phyloP scores from a whole-genome alignment of 2,888 invertebrate genomes.

The Andrena flavipes region DNA sequence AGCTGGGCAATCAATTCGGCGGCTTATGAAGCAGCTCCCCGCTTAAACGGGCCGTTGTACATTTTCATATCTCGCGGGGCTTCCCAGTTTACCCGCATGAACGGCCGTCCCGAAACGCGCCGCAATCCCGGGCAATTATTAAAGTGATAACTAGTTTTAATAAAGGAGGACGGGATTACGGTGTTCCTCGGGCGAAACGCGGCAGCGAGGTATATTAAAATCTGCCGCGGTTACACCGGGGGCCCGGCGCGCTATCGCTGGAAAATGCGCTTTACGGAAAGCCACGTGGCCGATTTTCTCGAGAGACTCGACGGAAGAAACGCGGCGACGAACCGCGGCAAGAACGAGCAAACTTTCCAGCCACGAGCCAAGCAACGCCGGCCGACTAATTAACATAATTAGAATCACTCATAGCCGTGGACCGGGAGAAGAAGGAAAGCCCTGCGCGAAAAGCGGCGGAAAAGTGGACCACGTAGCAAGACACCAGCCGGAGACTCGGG shows the following conservation, averaged over 20 bases:
- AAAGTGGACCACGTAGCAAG: conserved; percentile 63
- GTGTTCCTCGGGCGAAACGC: not conserved
- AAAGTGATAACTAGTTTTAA: conserved; percentile 60
- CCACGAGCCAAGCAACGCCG: conserved; percentile 65
- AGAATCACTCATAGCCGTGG: conserved; percentile 76
- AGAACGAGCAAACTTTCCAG: conserved; percentile 76
- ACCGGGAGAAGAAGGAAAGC: conserved; percentile 38
- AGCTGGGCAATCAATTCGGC: conserved; percentile 36
- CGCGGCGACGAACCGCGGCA: conserved; percentile 12
- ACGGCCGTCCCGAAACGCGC: conserved; percentile 5
- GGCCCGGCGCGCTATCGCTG: conserved; percentile 9
- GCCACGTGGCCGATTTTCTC: conserved; percentile 38
- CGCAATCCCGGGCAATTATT: conserved; percentile 45
- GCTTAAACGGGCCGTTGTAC: conserved; percentile 27
- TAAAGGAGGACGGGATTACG: conserved; percentile 44
- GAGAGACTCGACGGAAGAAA: not conserved
- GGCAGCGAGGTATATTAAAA: conserved; percentile 45
- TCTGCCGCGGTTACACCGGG: conserved; percentile 16
- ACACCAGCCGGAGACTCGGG: not conserved
- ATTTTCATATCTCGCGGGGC: conserved; percentile 25
- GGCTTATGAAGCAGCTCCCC: conserved; percentile 20
- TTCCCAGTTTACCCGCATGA: not conserved
- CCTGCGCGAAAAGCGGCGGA: conserved; percentile 38
- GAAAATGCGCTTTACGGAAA: conserved; percentile 38
- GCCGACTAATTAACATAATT: conserved; percentile 80